Percentiles rank a stretch among this genome's conserved stretches.
These are phyloP conservation scores for Cheilosia urbana DNA, from an alignment of 2,888 invertebrate species.

Conservation along the genomic window DNA sequence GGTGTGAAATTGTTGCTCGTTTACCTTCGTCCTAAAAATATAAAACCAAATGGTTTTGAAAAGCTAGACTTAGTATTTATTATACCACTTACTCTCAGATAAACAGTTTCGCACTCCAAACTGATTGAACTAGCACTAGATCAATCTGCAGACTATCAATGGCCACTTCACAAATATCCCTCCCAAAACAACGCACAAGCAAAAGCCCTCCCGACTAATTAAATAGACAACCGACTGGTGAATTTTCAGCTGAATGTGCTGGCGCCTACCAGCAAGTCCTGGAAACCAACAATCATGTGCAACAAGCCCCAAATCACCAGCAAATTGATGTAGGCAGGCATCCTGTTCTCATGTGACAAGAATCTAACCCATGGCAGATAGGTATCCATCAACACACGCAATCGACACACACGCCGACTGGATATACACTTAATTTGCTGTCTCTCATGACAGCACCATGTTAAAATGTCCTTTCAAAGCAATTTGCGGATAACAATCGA, in stretches of 20 bases:
- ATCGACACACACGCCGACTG: not conserved
- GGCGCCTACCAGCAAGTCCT: conserved; percentile 38
- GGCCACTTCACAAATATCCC: too few species aligned
- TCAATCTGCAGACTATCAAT: too few species aligned
- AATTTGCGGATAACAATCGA: conserved; percentile 70
- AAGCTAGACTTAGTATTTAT: too few species aligned
- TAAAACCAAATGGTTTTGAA: too few species aligned
- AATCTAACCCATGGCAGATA: not conserved
- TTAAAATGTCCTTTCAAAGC: conserved; percentile 60
- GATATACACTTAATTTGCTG: conserved; percentile 35
- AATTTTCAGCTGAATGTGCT: conserved; percentile 1
- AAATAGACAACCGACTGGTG: not conserved
- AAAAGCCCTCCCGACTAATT: not conserved
- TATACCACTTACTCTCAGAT: too few species aligned
- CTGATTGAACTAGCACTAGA: too few species aligned
- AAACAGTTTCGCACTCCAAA: too few species aligned
- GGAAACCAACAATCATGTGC: conserved; percentile 52
- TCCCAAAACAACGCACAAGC: too few species aligned
- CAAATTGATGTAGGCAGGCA: conserved; percentile 51
- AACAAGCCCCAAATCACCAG: conserved; percentile 64
- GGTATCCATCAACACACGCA: conserved; percentile 36
- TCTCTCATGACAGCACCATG: conserved; percentile 43
- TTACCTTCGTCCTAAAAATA: too few species aligned
- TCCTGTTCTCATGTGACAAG: conserved; percentile 10
- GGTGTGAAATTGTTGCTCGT: too few species aligned